Evolutionary conservation across 2,888 invertebrate genomes (phyloP).

Genomic region (Oligia fasciuncula): DNA sequence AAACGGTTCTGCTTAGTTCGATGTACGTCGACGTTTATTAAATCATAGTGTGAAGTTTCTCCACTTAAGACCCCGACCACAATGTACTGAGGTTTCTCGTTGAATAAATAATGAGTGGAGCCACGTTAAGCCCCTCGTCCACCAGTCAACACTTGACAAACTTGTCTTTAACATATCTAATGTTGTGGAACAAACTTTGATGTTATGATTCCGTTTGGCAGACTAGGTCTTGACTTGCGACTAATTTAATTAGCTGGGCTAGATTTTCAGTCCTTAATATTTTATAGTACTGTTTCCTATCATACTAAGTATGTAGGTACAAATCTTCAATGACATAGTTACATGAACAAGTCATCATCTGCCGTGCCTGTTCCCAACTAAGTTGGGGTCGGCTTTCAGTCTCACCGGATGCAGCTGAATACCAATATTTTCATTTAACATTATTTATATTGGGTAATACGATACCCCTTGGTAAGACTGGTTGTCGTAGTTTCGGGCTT

Average conservation of each 20-base stretch:
- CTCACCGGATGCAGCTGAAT: no score
- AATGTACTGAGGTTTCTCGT: constrained; percentile 75
- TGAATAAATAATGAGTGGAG: constrained; percentile 79
- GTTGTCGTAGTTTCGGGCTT: no score
- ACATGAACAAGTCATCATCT: neutral
- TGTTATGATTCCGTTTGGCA: constrained; percentile 31
- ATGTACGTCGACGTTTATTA: constrained; percentile 67
- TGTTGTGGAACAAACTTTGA: constrained; percentile 56
- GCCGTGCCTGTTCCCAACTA: no score
- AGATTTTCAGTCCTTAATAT: neutral
- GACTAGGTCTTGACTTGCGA: constrained; percentile 10
- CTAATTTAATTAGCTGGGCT: constrained; percentile 4
- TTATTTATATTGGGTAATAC: no score
- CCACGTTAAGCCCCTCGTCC: constrained; percentile 65
- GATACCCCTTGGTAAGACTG: no score
- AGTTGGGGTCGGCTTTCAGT: no score
- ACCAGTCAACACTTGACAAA: constrained; percentile 65
- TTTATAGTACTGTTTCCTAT: no score
- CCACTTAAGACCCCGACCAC: constrained; percentile 72
- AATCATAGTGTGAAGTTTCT: constrained; percentile 77
- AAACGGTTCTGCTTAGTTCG: constrained; percentile 44
- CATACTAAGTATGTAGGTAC: no score
- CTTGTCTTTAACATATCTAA: constrained; percentile 62
- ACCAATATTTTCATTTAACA: no score
- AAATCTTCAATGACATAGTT: neutral